These are phyloP conservation scores for Azorinus chamasolen DNA, from an alignment of 2,888 invertebrate genomes.

Conservation along the genomic window DNA sequence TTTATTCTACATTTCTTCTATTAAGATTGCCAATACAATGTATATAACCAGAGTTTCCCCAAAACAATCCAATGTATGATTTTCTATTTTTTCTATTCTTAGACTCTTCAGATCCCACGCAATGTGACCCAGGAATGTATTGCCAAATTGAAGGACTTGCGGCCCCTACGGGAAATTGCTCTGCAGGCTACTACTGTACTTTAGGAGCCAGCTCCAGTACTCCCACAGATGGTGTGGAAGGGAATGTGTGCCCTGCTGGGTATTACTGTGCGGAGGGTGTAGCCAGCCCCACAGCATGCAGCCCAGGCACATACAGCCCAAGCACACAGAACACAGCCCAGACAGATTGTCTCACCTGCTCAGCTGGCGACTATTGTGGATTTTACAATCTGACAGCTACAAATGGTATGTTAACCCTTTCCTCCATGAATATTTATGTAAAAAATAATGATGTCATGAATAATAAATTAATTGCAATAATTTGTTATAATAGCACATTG, in stretches of 20 bases:
- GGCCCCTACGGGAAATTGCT: conserved; percentile 80
- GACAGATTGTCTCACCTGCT: conserved; percentile 77
- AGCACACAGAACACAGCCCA: conserved; percentile 69
- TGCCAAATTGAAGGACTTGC: conserved; percentile 79
- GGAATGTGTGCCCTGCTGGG: conserved; percentile 79
- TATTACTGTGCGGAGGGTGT: conserved; percentile 78
- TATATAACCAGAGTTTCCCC: no score
- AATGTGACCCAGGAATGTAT: conserved; percentile 82
- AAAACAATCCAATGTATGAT: no score
- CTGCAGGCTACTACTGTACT: conserved; percentile 82
- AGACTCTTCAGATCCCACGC: conserved; percentile 79
- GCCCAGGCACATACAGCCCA: conserved; percentile 79
- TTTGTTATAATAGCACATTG: no score
- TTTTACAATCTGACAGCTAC: conserved; percentile 78
- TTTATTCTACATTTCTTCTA: no score
- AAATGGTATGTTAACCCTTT: conserved; percentile 71
- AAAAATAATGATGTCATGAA: no score
- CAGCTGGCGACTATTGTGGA: conserved; percentile 79
- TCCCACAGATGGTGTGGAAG: conserved; percentile 77
- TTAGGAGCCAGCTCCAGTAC: conserved; percentile 64
- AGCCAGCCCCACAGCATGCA: conserved; percentile 74
- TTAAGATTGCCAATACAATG: no score
- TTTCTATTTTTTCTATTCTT: not conserved
- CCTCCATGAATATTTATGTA: no score
- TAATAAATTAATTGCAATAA: no score